Evolutionary conservation across 2,113 vertebrate species (phyloP), one percentile per base, ranked within the genome.

Genomic region (Acanthisitta chloris): DNA sequence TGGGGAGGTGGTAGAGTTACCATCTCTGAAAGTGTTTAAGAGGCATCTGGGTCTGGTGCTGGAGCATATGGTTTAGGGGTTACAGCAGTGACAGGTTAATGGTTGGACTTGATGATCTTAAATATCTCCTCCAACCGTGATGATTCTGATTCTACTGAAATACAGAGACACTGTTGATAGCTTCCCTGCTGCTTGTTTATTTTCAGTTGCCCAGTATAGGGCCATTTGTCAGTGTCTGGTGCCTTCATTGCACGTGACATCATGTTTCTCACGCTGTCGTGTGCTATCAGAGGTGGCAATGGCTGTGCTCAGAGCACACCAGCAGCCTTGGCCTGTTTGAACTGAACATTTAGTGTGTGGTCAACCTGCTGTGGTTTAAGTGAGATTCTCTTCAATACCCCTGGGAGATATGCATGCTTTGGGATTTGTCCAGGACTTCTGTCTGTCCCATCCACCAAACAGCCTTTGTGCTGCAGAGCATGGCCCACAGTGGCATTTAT

Each of bases 321-420:
- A 58, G 17, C 40, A 79, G 57, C 49, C 29, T 43, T 9, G 15
- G 10, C 49, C 52, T n/a, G 21, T 61, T 71, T 42, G 58, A 77
- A 36, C 25, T 23, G 42, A 58, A 24, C 4, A 0, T 26, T 21
- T 36, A 26, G 17, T 5, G 3, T 59, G 28, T 0, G 3, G 38
- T 17, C 1, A 1, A 52, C 31, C 36, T 34, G 23, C 82, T 86
- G 46, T 29, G 29, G 33, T 70, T 86, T 34, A 55, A 82, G 51
- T 12, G 58, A 67, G 58, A 42, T 61, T 48, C 17, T 73, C 40
- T 86, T 51, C 31, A 38, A 65, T 15, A 6, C 4, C 34, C 45
- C 40, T 52, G 58, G 19, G 38, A 73, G 48, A 25, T 69, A 8
- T 72, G 28, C 24, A 59, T 48, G 23, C 48, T 85, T 42, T 92